Percentiles rank a stretch among this genome's conserved stretches.
These are phyloP conservation scores for Ciconia maguari DNA, from an alignment of 2,113 vertebrate genomes.

Conservation along the genomic window DNA sequence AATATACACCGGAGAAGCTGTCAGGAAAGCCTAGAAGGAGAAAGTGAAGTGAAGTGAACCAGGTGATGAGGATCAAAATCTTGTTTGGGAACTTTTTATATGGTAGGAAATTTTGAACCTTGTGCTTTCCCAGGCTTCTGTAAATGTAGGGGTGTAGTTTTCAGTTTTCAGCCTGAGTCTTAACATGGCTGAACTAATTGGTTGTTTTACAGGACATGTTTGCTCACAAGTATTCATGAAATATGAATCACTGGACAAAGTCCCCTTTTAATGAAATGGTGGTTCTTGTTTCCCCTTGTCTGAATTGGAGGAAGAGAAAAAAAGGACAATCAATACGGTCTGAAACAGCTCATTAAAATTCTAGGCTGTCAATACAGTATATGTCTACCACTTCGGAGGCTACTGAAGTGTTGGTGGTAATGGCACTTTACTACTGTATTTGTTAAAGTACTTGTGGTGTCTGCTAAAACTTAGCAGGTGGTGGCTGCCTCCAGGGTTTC, in stretches of 20 bases:
- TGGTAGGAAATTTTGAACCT: background rate
- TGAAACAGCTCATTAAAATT: slow-evolving; percentile 68
- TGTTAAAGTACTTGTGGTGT: background rate
- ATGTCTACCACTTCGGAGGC: slow-evolving; percentile 11
- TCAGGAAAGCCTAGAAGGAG: background rate
- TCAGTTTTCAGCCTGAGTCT: background rate
- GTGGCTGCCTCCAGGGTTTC: background rate
- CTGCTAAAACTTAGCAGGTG: slow-evolving; percentile 15
- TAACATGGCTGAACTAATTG: slow-evolving; percentile 47
- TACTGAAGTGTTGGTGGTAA: slow-evolving; percentile 10
- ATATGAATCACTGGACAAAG: slow-evolving; percentile 58
- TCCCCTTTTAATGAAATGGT: slow-evolving; percentile 57
- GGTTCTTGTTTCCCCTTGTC: slow-evolving; percentile 45
- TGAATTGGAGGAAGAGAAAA: slow-evolving; percentile 3
- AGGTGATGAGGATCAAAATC: background rate
- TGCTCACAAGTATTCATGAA: slow-evolving; percentile 47
- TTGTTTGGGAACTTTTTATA: background rate
- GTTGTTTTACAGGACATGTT: slow-evolving; percentile 49
- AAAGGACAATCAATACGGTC: slow-evolving; percentile 48
- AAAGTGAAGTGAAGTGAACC: slow-evolving; percentile 15
- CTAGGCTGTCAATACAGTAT: slow-evolving; percentile 47
- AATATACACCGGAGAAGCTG: slow-evolving; percentile 11
- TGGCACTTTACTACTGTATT: slow-evolving; percentile 14
- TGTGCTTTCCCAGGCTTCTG: background rate
- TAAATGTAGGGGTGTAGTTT: background rate